Percentiles rank a stretch among this genome's conserved stretches.
These are phyloP conservation scores for Temnothorax curvispinosus DNA, from an alignment of 1,140 invertebrate genomes.

Conservation along the genomic window DNA sequence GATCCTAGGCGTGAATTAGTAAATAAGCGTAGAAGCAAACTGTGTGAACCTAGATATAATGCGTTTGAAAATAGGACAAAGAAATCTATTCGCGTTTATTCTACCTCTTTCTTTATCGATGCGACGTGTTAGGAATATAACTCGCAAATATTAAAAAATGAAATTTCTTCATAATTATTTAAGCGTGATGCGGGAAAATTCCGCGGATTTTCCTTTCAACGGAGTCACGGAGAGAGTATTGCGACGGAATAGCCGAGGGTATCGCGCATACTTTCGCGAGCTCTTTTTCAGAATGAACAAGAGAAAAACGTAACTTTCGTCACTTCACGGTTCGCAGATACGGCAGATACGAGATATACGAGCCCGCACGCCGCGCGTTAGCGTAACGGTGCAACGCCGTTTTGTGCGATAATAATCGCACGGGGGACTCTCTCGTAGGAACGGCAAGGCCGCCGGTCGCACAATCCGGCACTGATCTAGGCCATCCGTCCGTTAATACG, in stretches of 20 bases:
- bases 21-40: conserved; percentile 9
- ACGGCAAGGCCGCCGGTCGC: conserved; percentile 35
- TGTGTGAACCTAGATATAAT: neutral
- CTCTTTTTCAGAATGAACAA: too few relatives aligned
- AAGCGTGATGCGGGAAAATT: neutral
- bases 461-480: conserved; percentile 45
- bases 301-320: neutral
- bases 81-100: neutral
- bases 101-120: neutral
- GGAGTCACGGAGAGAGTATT: neutral
- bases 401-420: conserved; percentile 28
- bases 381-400: neutral
- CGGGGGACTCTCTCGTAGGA: conserved; percentile 13
- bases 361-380: neutral
- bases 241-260: neutral
- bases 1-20: conserved; percentile 30
- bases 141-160: neutral
- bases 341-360: neutral
- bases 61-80: neutral
- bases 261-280: neutral
- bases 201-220: neutral
- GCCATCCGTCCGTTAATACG: conserved; percentile 56
- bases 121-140: neutral
- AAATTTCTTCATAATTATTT: neutral
- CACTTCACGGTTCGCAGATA: neutral